Evolutionary conservation across 2,113 vertebrate genomes (phyloP).

Genomic region (Chitala chitala): DNA sequence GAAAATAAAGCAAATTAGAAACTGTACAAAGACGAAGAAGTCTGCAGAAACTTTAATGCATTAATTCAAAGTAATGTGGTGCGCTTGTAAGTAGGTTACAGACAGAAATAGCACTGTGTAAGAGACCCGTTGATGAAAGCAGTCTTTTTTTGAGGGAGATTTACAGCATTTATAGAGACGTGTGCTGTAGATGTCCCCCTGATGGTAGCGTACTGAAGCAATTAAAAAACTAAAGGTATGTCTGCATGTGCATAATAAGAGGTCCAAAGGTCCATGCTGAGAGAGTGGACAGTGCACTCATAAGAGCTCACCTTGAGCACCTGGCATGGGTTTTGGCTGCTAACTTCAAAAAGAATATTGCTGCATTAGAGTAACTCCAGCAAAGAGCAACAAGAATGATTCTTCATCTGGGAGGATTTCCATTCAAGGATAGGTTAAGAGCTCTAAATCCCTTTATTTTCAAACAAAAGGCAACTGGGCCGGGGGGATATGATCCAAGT

Average conservation of each 20-base stretch:
- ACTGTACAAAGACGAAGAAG: too few relatives aligned
- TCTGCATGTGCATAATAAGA: not conserved
- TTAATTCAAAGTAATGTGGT: not conserved
- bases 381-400: not conserved
- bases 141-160: not conserved
- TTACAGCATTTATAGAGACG: not conserved
- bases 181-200: not conserved
- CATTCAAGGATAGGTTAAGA: slow-evolving; percentile 5
- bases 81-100: not conserved
- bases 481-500: not conserved
- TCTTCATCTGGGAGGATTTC: not conserved
- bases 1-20: too few relatives aligned
- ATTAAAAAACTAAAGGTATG: not conserved
- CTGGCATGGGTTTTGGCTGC: not conserved
- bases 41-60: not conserved
- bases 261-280: too few relatives aligned
- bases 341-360: not conserved
- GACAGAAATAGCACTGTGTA: not conserved
- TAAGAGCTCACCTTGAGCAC: slow-evolving; percentile 3
- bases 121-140: not conserved
- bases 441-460: slow-evolving; percentile 5
- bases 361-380: not conserved
- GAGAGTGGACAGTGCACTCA: not conserved
- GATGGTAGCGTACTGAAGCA: not conserved
- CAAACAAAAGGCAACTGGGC: not conserved